Evolutionary conservation across 2,797 vertebrate genomes (phyloP), one percentile per base, ranked within the genome.

Genomic region (Pipistrellus nathusii): DNA sequence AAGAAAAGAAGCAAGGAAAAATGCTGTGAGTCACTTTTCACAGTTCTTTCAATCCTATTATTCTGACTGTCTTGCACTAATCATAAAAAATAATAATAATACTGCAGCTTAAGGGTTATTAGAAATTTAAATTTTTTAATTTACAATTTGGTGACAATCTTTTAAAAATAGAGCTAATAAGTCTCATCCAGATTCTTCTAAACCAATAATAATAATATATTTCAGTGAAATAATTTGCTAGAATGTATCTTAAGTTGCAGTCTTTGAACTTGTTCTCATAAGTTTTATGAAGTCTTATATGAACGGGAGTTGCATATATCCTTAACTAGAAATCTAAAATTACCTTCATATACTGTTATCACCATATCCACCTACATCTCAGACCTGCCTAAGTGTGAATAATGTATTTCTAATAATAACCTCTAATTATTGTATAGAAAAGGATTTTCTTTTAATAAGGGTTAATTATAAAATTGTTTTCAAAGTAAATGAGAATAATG

Each of bases 321-420:
- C 51, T 85, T 71, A 88, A 80, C 51, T 76, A 89, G 57, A 95
- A 95, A 91, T 76, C 11, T 59, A 68, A 92, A 86, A 48, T 48
- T 78, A 88, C 86, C 62, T 91, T 88, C 55, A 88, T 62, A 84
- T 83, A 84, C 25, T 96, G 18, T 71, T 66, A 85, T 64, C 72
- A 72, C 15, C 17, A 94, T 55, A 32, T 7, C 41, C 6, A 76
- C 25, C 11, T 80, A 48, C 64, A 69, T 20, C 8, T 17, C 30
- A 95, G 35, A 48, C 21, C 8, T 95, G 68, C 72, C 64, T 62
- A 71, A 15, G 38, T 94, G 77, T 93, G 25, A 51, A 75, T 46
- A 72, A 85, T 69, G n/a, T 80, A 2, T 86, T 86, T 89, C 62
- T 78, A 96, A 69, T 75, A 88, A 76, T 85, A 85, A 88, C 17